phyloP scores from a whole-genome alignment of 64 coral and sea anemone species.

The Catalaphyllia jardinei region DNA sequence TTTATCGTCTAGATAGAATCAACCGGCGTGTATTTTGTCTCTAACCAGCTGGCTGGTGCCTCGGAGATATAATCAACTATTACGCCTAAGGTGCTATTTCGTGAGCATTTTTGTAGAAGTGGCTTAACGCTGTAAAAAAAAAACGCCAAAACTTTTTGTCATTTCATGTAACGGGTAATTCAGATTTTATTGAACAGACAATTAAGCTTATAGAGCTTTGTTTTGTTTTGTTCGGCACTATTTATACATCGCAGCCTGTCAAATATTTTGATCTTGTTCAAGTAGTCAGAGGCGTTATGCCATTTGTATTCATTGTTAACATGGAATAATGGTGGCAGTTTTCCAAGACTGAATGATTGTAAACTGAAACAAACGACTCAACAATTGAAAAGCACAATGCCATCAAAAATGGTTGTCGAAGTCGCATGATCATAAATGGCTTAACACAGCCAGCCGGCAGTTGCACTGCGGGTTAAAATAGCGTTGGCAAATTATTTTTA shows the following conservation, averaged over 20 bases:
- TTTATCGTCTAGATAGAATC: neutral
- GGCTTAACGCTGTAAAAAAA: neutral
- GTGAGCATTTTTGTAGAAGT: neutral
- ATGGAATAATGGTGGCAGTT: constrained; percentile 40
- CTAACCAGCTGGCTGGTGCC: constrained; percentile 1
- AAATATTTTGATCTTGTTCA: neutral
- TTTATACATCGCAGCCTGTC: neutral
- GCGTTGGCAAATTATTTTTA: neutral
- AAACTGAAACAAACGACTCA: neutral
- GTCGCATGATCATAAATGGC: neutral
- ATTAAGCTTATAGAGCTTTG: neutral
- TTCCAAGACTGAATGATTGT: constrained; percentile 27
- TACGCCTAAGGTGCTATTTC: neutral
- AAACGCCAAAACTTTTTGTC: neutral
- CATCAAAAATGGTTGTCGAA: neutral
- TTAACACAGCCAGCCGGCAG: neutral
- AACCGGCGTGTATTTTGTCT: neutral
- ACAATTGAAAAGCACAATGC: neutral
- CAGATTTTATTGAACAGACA: neutral
- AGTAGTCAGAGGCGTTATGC: neutral
- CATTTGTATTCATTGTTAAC: constrained; percentile 24
- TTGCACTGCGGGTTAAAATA: neutral
- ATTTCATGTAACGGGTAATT: neutral
- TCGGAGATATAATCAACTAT: neutral
- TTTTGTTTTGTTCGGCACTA: neutral